These are phyloP conservation scores for Psittacula derbiana DNA, from an alignment of 2,797 vertebrate species.

Conservation along the genomic window DNA sequence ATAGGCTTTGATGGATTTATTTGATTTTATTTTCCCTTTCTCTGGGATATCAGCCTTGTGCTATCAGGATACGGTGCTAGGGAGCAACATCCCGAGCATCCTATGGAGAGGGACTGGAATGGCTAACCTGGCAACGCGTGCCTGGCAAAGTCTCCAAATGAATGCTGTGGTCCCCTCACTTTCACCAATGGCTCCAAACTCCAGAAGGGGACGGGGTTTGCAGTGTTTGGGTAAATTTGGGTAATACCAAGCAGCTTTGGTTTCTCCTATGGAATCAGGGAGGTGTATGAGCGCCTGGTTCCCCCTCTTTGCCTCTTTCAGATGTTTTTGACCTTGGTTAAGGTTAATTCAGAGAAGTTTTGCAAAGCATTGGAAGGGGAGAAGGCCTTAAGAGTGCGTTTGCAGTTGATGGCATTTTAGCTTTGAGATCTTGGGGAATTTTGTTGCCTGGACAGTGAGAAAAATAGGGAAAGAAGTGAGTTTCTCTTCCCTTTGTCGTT, in stretches of 20 bases:
- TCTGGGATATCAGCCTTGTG: rapidly evolving
- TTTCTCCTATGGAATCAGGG: not conserved
- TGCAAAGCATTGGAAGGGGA: not conserved
- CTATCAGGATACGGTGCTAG: not conserved
- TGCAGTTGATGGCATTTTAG: rapidly evolving
- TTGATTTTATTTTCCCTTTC: not conserved
- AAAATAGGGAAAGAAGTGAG: not conserved
- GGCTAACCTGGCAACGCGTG: not conserved
- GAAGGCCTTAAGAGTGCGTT: not conserved
- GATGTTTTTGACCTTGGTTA: not conserved
- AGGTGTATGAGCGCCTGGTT: rapidly evolving
- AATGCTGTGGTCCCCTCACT: rapidly evolving
- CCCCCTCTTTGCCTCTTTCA: rapidly evolving
- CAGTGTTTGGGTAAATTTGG: not conserved
- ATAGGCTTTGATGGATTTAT: conserved; percentile 70
- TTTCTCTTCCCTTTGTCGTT: not conserved
- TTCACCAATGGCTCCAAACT: rapidly evolving
- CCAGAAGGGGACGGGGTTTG: not conserved
- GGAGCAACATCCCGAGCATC: not conserved
- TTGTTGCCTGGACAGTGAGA: not conserved
- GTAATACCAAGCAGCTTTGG: not conserved
- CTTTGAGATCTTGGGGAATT: rapidly evolving
- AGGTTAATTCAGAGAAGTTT: not conserved
- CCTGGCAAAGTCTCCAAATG: not conserved
- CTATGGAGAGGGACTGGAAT: rapidly evolving